These are phyloP conservation scores for Planiliza haematocheilus DNA, from an alignment of 2,113 vertebrate species.

Conservation along the genomic window DNA sequence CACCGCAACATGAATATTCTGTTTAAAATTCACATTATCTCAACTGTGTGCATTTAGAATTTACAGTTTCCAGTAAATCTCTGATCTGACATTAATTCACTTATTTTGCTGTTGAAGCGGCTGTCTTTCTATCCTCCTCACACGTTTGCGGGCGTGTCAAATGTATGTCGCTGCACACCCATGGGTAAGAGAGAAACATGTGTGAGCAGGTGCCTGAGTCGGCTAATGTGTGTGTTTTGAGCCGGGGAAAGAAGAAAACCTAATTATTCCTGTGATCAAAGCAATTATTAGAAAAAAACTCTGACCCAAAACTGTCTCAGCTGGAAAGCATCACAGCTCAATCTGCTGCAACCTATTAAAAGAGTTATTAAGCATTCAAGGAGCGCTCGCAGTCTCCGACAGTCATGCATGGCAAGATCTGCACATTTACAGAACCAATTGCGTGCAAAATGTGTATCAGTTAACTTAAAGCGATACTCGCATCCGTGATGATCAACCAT, in stretches of 20 bases:
- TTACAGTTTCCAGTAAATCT: conserved; percentile 21
- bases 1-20: neutral
- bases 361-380: conserved; percentile 49
- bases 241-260: conserved; percentile 43
- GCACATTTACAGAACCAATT: conserved; percentile 31
- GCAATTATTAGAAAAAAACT: conserved; percentile 61
- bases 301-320: conserved; percentile 77
- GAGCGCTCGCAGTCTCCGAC: conserved; percentile 19
- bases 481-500: neutral
- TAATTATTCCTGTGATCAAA: conserved; percentile 79
- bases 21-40: conserved; percentile 43
- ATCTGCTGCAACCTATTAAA: conserved; percentile 69
- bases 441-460: conserved; percentile 18
- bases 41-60: neutral
- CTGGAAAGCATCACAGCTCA: conserved; percentile 67
- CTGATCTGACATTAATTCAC: conserved; percentile 37
- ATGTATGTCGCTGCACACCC: neutral
- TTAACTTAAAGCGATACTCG: conserved; percentile 38
- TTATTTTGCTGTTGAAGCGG: conserved; percentile 14
- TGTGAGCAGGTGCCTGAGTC: conserved; percentile 38
- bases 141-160: conserved; percentile 9
- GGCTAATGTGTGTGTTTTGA: conserved; percentile 13
- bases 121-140: conserved; percentile 8
- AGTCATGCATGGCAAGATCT: conserved; percentile 39
- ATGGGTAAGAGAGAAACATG: conserved; percentile 9